Evolutionary conservation across 1,140 invertebrate species (phyloP).

Genomic region (Tetraneura akinire): DNA sequence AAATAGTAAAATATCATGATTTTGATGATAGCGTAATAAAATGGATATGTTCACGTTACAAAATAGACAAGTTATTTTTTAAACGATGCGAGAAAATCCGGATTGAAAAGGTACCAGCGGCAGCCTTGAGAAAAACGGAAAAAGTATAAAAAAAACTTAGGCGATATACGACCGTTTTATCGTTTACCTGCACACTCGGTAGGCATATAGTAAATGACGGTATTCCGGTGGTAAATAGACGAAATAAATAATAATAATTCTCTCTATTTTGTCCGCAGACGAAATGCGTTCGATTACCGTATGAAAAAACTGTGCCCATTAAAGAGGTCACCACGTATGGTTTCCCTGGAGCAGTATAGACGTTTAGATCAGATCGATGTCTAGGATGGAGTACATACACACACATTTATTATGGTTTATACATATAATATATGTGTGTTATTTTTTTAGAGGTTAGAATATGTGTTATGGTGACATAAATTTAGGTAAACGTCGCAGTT

Average conservation of each 20-base stretch:
- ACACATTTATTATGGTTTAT: not conserved
- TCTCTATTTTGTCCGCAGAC: not conserved
- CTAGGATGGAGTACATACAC: not conserved
- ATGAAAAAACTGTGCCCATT: conserved; percentile 30
- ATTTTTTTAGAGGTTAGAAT: too few species aligned
- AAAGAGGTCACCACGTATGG: conserved; percentile 12
- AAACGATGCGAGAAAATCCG: not conserved
- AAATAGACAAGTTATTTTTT: not conserved
- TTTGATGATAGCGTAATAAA: too few species aligned
- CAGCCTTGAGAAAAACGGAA: not conserved
- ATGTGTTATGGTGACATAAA: too few species aligned
- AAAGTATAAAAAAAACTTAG: not conserved
- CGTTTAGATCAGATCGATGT: conserved; percentile 3
- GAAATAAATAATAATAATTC: not conserved
- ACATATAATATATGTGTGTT: not conserved
- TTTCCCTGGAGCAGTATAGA: not conserved
- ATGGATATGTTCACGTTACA: too few species aligned
- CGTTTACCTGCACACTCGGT: not conserved
- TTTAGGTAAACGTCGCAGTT: too few species aligned
- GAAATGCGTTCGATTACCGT: not conserved
- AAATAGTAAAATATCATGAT: too few species aligned
- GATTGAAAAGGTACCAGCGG: not conserved
- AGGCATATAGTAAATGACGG: too few species aligned
- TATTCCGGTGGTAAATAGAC: not conserved
- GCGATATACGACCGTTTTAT: not conserved